These are phyloP conservation scores for Cherax quadricarinatus DNA, from an alignment of 1,140 invertebrate species.

Conservation along the genomic window DNA sequence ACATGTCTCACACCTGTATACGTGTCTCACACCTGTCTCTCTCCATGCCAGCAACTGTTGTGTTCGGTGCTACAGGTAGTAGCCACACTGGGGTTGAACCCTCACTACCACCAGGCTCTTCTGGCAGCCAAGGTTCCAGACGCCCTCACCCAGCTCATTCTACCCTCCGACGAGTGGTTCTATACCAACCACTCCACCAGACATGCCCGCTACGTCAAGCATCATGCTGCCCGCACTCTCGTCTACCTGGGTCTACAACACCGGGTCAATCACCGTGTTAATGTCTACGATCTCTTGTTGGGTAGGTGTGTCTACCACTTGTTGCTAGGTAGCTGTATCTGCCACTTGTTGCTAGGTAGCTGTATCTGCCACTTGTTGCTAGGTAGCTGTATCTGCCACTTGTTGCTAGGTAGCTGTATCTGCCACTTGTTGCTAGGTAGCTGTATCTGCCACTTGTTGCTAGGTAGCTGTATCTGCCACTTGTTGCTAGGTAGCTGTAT, in stretches of 20 bases:
- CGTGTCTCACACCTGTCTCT: background rate
- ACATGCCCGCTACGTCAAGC: slow-evolving; percentile 84
- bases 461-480: too few species aligned
- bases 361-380: too few species aligned
- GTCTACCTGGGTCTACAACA: slow-evolving; percentile 80
- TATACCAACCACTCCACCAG: slow-evolving; percentile 86
- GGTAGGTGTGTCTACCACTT: slow-evolving; percentile 26
- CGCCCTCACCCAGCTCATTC: slow-evolving; percentile 82
- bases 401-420: too few species aligned
- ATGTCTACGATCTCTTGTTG: slow-evolving; percentile 77
- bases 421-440: too few species aligned
- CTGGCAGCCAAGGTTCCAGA: slow-evolving; percentile 82
- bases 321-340: too few species aligned
- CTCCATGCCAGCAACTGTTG: slow-evolving; percentile 81
- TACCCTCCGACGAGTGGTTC: slow-evolving; percentile 87
- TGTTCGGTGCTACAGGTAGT: slow-evolving; percentile 84
- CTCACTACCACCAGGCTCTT: slow-evolving; percentile 79
- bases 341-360: too few species aligned
- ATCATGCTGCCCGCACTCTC: slow-evolving; percentile 83
- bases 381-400: too few species aligned
- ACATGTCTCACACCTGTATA: too few species aligned
- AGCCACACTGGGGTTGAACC: slow-evolving; percentile 80
- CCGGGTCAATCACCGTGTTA: slow-evolving; percentile 77
- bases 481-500: too few species aligned
- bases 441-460: too few species aligned